phyloP scores from a whole-genome alignment of 2,888 invertebrate species.

The Criorhina ranunculi region DNA sequence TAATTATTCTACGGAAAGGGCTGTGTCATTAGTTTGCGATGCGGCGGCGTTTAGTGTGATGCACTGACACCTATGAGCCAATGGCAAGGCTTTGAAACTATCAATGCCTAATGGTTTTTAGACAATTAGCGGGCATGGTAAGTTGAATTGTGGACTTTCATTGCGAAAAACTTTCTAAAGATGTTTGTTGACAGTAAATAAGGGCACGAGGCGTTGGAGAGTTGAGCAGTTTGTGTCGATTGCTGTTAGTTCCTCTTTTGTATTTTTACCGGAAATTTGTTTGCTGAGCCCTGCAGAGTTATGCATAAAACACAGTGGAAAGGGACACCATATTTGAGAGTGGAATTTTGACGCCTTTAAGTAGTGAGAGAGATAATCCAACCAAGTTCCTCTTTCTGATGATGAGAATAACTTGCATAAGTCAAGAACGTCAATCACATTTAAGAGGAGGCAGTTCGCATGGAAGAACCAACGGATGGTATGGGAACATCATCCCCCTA shows the following conservation, averaged over 20 bases:
- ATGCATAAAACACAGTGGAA: no score
- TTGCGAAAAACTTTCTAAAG: conserved; percentile 53
- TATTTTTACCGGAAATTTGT: neutral
- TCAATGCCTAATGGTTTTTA: conserved; percentile 51
- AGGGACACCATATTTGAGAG: no score
- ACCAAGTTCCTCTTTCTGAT: no score
- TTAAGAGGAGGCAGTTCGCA: no score
- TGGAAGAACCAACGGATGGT: no score
- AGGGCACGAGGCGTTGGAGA: neutral
- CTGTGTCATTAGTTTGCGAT: conserved; percentile 50
- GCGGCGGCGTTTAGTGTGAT: conserved; percentile 33
- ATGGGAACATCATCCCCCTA: no score
- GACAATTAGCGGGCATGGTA: conserved; percentile 23
- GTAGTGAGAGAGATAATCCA: no score
- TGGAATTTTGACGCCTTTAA: no score
- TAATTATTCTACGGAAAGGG: conserved; percentile 47
- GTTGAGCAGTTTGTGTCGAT: neutral
- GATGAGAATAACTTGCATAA: no score
- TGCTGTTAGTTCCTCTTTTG: neutral
- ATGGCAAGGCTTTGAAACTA: neutral
- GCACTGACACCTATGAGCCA: conserved; percentile 9
- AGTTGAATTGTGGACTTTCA: neutral
- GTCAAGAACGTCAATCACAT: no score
- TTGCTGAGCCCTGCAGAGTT: neutral
- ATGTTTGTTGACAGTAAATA: neutral